Percentiles rank a stretch among this genome's conserved stretches.
Evolutionary conservation across 2,113 vertebrate genomes (phyloP).

Genomic region (Tragelaphus buxtoni): DNA sequence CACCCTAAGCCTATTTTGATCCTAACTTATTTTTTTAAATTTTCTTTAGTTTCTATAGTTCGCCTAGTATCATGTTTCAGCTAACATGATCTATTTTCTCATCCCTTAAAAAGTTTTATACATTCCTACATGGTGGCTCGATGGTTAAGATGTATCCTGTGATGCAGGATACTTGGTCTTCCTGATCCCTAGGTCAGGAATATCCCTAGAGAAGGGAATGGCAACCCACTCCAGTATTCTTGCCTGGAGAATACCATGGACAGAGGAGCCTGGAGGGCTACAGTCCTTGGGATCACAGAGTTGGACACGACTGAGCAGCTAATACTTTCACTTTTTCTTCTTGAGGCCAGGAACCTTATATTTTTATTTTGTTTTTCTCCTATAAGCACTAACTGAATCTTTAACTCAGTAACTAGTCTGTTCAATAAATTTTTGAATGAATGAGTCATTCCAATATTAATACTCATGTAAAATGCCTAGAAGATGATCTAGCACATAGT

Average conservation of each 20-base stretch:
- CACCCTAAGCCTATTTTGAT: not conserved
- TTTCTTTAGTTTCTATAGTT: not conserved
- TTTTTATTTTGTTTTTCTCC: slow-evolving; percentile 3
- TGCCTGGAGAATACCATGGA: not conserved
- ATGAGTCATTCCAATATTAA: not conserved
- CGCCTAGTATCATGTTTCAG: not conserved
- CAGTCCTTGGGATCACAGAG: not conserved
- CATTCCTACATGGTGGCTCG: not conserved
- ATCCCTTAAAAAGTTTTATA: not conserved
- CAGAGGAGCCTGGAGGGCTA: not conserved
- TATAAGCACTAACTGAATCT: not conserved
- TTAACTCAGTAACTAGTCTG: not conserved
- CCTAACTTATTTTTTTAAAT: not conserved
- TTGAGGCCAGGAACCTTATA: not conserved
- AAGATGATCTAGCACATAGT: not conserved
- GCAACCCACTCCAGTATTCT: not conserved
- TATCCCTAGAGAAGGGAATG: not conserved
- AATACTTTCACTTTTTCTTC: not conserved
- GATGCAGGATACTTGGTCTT: not conserved
- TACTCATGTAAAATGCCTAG: not conserved
- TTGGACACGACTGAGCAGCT: not conserved
- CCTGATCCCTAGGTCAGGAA: not conserved
- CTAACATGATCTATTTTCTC: not conserved
- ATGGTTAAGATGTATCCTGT: not conserved
- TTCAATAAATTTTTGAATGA: slow-evolving; percentile 21